Percentiles rank a stretch among this genome's conserved stretches.
Conservation (phyloP, 2,113 vertebrate species). For the Hylia prasina region DNA sequence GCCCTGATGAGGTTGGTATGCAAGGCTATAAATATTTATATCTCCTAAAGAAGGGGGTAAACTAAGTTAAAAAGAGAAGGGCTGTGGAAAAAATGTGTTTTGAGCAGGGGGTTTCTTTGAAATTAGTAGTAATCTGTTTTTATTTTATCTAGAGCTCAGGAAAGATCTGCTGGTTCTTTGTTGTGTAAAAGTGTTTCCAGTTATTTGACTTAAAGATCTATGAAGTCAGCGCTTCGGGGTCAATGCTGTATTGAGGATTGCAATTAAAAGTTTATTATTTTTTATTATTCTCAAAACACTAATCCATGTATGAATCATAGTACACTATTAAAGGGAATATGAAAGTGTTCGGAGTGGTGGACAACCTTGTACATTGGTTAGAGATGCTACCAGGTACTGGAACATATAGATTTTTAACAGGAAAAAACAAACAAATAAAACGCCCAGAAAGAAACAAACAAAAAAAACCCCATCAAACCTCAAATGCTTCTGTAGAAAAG, state of each 20-base stretch:
- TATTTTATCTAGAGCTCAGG: not conserved
- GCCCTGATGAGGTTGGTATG: slow-evolving; percentile 89
- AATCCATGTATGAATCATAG: not conserved
- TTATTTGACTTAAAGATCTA: not conserved
- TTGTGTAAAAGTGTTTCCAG: not conserved
- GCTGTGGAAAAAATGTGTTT: not conserved
- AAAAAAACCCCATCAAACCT: not conserved
- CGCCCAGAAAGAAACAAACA: no score
- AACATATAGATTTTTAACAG: not conserved
- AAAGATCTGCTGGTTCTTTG: not conserved
- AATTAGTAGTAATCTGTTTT: not conserved
- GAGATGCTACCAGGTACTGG: not conserved
- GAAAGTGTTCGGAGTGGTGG: not conserved
- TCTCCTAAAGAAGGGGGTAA: not conserved
- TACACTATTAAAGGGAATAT: not conserved
- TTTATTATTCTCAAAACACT: not conserved
- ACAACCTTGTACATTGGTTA: not conserved
- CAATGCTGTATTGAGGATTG: not conserved
- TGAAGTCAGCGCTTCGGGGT: not conserved
- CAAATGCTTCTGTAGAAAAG: not conserved
- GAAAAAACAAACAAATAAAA: not conserved
- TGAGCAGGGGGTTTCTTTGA: not conserved
- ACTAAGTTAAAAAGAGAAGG: not conserved
- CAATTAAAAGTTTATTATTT: not conserved
- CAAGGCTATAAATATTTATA: not conserved